phyloP scores from a whole-genome alignment of 2,113 vertebrate species.

The Onychostruthus taczanowskii region DNA sequence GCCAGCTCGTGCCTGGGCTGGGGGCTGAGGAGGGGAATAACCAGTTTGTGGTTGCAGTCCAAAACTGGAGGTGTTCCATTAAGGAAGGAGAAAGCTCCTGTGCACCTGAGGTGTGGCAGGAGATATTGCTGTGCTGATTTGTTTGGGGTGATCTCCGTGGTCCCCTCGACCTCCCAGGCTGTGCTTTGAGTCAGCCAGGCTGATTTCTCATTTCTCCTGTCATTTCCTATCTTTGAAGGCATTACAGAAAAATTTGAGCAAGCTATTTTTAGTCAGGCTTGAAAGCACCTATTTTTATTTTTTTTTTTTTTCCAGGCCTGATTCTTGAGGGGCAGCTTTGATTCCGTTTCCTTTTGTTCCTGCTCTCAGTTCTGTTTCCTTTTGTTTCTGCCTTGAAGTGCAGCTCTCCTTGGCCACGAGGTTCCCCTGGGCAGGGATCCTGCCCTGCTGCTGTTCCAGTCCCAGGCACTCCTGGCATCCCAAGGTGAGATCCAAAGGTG shows the following conservation, averaged over 20 bases:
- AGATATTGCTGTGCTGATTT: neutral
- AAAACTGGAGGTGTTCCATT: neutral
- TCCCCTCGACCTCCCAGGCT: neutral
- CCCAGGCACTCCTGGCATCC: neutral
- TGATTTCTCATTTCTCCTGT: neutral
- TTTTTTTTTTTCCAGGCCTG: neutral
- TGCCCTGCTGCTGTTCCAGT: neutral
- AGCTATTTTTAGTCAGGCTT: neutral
- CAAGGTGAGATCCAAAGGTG: fast-evolving
- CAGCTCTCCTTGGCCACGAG: neutral
- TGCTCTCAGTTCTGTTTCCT: neutral
- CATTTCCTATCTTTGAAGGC: neutral
- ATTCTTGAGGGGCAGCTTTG: neutral
- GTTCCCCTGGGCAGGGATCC: neutral
- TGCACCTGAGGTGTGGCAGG: neutral
- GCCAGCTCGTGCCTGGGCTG: fast-evolving
- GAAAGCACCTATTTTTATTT: neutral
- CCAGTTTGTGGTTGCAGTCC: neutral
- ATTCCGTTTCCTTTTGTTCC: neutral
- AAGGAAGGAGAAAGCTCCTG: neutral
- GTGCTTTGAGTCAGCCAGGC: neutral
- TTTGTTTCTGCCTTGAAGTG: neutral
- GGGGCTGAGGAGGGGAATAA: neutral
- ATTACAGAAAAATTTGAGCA: neutral
- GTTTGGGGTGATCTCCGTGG: fast-evolving